A percentile compares a stretch with the other conserved stretches of the same genome.
Evolutionary conservation across 1,140 invertebrate species (phyloP).

Genomic region (Drosophila watanabei): DNA sequence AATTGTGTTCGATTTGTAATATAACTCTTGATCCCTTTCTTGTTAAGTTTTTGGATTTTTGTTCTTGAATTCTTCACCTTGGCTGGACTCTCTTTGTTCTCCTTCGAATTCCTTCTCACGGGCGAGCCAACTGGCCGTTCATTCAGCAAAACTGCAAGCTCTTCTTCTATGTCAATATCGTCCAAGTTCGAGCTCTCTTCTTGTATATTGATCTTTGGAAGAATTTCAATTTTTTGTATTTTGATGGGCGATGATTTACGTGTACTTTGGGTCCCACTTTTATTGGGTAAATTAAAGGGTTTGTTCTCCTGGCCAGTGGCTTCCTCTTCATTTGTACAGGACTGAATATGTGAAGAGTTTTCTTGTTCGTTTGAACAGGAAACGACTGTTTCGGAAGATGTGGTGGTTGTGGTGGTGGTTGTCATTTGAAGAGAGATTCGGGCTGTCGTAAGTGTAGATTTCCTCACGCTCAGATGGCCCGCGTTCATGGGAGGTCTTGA

Average conservation of each 20-base stretch:
- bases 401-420: slow-evolving; percentile 9
- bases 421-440: not conserved
- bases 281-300: not conserved
- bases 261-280: not conserved
- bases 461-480: slow-evolving; percentile 5
- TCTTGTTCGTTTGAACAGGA: not conserved
- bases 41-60: not conserved
- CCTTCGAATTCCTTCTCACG: no score
- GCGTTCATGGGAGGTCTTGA: not conserved
- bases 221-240: slow-evolving; percentile 34
- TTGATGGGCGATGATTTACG: not conserved
- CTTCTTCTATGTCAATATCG: not conserved
- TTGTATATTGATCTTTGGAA: slow-evolving; percentile 24
- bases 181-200: not conserved
- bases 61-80: not conserved
- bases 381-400: not conserved
- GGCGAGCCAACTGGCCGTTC: no score
- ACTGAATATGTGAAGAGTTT: not conserved
- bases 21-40: not conserved
- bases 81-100: not conserved
- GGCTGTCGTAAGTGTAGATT: slow-evolving; percentile 12
- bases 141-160: not conserved
- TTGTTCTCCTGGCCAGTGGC: not conserved
- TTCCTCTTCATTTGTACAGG: not conserved
- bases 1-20: not conserved